A percentile compares a stretch with the other conserved stretches of the same genome.
phyloP scores from a whole-genome alignment of 2,888 invertebrate genomes.

The Tipula lateralis region DNA sequence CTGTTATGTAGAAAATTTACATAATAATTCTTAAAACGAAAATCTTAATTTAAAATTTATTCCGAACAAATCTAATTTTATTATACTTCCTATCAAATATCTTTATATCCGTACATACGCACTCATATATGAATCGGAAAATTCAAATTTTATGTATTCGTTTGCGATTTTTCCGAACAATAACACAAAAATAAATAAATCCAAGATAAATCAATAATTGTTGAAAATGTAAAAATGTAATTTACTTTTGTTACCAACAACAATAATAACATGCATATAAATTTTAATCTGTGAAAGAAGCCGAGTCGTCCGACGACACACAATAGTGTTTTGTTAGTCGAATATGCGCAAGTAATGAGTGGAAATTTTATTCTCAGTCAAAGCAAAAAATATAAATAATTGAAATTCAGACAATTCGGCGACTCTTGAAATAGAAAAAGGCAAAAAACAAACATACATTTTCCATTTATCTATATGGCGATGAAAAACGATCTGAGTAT shows the following conservation, averaged over 20 bases:
- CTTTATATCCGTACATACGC: no score
- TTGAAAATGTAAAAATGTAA: neutral
- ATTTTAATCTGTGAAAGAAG: neutral
- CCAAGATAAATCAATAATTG: neutral
- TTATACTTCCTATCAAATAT: no score
- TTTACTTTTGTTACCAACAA: neutral
- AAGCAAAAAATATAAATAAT: neutral
- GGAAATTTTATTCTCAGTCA: neutral
- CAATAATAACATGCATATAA: neutral
- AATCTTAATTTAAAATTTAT: neutral
- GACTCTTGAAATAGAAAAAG: neutral
- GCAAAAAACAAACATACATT: neutral
- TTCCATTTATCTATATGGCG: neutral
- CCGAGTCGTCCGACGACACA: neutral
- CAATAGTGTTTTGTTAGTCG: neutral
- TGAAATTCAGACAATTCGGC: neutral
- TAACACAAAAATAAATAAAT: neutral
- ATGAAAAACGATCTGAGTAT: neutral
- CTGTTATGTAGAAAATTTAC: neutral
- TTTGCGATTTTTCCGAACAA: neutral
- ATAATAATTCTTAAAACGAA: neutral
- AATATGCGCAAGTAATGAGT: neutral
- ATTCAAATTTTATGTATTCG: neutral
- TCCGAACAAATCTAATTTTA: neutral
- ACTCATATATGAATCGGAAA: neutral